Percentiles rank a stretch among this genome's conserved stretches.
Evolutionary conservation across 53 echinoderm and acorn worm genomes (phyloP).

Genomic region (Pentamera pediparva): DNA sequence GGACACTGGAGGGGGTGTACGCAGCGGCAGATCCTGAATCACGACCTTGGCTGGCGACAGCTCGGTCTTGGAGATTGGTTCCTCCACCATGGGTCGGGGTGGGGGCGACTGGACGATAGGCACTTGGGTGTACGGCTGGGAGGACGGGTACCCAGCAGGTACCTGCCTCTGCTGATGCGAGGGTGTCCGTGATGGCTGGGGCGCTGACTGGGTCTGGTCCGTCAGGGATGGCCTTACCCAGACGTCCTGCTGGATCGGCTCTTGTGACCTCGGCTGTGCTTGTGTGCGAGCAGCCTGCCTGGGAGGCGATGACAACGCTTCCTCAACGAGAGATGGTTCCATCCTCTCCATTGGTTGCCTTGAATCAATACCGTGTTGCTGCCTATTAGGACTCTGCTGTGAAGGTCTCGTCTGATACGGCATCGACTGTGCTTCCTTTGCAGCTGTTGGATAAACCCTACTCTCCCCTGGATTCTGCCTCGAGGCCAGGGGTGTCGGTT

Average conservation of each 20-base stretch:
- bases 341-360: not conserved
- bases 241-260: not conserved
- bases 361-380: not conserved
- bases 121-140: not conserved
- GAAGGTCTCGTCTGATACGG: not conserved
- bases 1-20: not conserved
- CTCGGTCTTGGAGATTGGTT: conserved; percentile 44
- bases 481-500: not conserved
- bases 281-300: not conserved
- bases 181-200: not conserved
- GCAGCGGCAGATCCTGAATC: not conserved
- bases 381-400: not conserved
- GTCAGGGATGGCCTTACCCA: not conserved
- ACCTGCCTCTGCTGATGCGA: not conserved
- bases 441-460: conserved; percentile 1
- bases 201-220: not conserved
- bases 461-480: not conserved
- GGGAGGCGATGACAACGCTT: not conserved
- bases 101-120: not conserved
- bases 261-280: not conserved
- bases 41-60: conserved; percentile 42
- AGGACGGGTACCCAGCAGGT: not conserved
- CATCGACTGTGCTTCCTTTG: no score
- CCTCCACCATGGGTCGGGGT: conserved; percentile 2
- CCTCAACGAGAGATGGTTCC: not conserved